phyloP scores from a whole-genome alignment of 2,797 vertebrate genomes.

The Oreochromis grahami region DNA sequence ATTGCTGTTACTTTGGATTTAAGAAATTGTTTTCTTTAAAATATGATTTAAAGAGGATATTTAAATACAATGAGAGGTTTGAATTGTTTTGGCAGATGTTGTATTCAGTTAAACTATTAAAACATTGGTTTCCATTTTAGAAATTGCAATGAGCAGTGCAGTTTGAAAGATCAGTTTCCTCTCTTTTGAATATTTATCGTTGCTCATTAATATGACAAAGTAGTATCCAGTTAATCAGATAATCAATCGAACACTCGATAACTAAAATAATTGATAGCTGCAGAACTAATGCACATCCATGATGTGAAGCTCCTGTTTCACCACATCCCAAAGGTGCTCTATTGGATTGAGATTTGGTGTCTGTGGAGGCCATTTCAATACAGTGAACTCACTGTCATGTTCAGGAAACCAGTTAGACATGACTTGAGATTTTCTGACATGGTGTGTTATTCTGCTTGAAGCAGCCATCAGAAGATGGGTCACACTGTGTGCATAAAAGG shows the following conservation, averaged over 20 bases:
- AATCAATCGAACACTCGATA: fast-evolving
- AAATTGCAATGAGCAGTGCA: not conserved
- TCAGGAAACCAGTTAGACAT: not conserved
- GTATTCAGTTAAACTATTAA: not conserved
- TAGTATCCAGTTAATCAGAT: not conserved
- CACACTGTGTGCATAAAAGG: fast-evolving
- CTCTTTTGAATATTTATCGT: not conserved
- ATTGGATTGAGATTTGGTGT: not conserved
- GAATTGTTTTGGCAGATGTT: not conserved
- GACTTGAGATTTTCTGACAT: not conserved
- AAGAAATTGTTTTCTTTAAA: not conserved
- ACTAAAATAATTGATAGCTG: not conserved
- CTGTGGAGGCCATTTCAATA: not conserved
- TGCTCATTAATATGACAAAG: not conserved
- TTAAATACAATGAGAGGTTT: not conserved
- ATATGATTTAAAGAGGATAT: fast-evolving
- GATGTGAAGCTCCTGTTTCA: not conserved
- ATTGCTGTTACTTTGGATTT: not conserved
- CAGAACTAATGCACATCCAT: not conserved
- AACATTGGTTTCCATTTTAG: not conserved
- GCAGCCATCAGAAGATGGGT: not conserved
- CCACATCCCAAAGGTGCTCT: not conserved
- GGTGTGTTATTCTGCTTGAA: not conserved
- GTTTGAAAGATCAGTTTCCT: not conserved
- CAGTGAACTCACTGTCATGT: not conserved